phyloP scores from a whole-genome alignment of 1,140 invertebrate species.

The Dinothrombium tinctorium region DNA sequence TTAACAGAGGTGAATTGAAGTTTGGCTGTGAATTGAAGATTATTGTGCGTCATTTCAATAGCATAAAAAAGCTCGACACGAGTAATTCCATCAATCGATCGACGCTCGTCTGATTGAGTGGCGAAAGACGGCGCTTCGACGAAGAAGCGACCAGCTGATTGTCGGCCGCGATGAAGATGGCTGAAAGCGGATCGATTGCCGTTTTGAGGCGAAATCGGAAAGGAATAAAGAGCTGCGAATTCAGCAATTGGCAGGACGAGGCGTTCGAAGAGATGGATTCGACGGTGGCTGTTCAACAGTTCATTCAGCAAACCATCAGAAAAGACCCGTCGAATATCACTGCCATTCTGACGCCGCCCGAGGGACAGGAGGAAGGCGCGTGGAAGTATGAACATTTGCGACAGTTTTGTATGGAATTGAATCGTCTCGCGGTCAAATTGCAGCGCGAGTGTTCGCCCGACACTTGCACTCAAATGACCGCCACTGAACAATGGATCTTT shows the following conservation, averaged over 20 bases:
- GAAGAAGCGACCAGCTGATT: no score
- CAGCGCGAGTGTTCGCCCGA: constrained; percentile 76
- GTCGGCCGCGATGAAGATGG: background rate
- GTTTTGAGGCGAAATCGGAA: constrained; percentile 9
- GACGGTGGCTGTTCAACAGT: constrained; percentile 91
- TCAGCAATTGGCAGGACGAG: constrained; percentile 91
- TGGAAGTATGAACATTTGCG: constrained; percentile 99
- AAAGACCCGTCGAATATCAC: constrained; percentile 79
- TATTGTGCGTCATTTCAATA: no score
- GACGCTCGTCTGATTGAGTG: no score
- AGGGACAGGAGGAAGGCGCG: constrained; percentile 91
- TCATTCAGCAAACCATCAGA: constrained; percentile 92
- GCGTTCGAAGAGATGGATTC: constrained; percentile 99
- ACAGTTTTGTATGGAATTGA: constrained; percentile 97
- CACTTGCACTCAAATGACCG: constrained; percentile 97
- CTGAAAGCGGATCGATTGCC: background rate
- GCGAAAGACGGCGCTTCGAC: no score
- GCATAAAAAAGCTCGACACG: no score
- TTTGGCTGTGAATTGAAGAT: no score
- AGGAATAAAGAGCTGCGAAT: constrained; percentile 40
- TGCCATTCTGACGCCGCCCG: constrained; percentile 78
- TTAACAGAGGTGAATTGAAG: no score
- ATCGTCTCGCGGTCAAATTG: constrained; percentile 71
- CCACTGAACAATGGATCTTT: constrained; percentile 99
- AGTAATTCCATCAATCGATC: no score